A percentile compares a stretch with the other conserved stretches of the same genome.
Conservation (phyloP, 2,797 vertebrate species). For the Anguilla marmorata region DNA sequence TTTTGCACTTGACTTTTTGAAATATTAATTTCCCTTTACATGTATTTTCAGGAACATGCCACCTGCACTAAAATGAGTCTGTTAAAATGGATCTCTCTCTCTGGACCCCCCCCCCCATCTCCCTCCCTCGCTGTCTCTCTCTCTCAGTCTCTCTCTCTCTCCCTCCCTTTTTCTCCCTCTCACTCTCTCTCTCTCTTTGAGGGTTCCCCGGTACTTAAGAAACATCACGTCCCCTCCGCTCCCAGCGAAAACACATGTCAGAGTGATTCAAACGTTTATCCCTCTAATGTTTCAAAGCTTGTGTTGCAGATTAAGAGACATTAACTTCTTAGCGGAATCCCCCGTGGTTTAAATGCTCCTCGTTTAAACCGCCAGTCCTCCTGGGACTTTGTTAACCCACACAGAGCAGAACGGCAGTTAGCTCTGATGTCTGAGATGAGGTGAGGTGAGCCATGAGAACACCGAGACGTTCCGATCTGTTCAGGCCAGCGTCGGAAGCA, state of each 20-base stretch:
- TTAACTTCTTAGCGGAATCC: slow-evolving; percentile 1
- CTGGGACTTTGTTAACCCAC: neutral
- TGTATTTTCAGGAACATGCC: neutral
- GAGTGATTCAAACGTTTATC: neutral
- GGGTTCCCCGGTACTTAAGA: neutral
- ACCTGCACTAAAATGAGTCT: neutral
- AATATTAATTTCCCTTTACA: neutral
- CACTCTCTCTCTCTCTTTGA: neutral
- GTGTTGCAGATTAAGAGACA: neutral
- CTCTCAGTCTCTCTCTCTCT: neutral
- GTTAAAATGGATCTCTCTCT: neutral
- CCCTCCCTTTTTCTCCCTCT: neutral
- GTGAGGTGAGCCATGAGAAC: neutral
- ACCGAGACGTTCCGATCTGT: neutral
- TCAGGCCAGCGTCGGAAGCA: neutral
- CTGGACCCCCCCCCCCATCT: neutral
- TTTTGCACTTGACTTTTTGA: neutral
- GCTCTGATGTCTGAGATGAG: neutral
- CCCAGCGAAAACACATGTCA: neutral
- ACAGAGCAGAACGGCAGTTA: neutral
- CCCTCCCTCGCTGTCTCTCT: no score
- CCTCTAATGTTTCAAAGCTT: neutral
- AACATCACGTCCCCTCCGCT: neutral
- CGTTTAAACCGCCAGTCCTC: slow-evolving; percentile 2
- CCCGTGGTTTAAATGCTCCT: neutral